These are phyloP conservation scores for Tethya wilhelma DNA, from an alignment of 37 sponge, comb jelly and placozoan genomes.

Conservation along the genomic window DNA sequence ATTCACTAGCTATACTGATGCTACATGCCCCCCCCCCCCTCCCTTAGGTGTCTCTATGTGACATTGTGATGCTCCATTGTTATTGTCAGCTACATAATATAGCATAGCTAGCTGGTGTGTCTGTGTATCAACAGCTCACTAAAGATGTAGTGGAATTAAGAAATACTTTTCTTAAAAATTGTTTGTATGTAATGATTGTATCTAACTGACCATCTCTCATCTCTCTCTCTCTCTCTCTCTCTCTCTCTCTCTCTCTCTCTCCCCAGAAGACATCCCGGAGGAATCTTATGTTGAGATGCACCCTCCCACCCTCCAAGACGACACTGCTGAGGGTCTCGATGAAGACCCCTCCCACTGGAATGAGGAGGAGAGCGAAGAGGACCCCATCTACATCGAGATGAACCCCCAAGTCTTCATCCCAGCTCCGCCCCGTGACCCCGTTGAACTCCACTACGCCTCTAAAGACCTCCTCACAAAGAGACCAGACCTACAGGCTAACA, in stretches of 20 bases:
- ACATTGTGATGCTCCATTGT: too few relatives aligned
- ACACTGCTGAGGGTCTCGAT: too few relatives aligned
- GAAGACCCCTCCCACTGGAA: background rate
- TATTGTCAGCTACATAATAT: too few relatives aligned
- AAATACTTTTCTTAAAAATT: too few relatives aligned
- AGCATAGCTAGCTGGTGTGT: too few relatives aligned
- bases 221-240: background rate
- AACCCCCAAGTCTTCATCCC: background rate
- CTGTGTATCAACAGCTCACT: too few relatives aligned
- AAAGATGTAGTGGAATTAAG: too few relatives aligned
- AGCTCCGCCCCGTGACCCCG: background rate
- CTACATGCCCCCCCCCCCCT: too few relatives aligned
- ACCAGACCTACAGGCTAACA: constrained; percentile 4
- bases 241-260: constrained; percentile 2
- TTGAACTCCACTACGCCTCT: constrained; percentile 33
- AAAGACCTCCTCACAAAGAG: constrained; percentile 23
- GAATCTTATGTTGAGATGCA: constrained; percentile 23
- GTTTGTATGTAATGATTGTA: too few relatives aligned
- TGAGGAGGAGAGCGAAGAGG: constrained; percentile 2
- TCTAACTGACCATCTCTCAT: background rate
- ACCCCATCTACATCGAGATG: constrained; percentile 30
- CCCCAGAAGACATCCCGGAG: constrained; percentile 5
- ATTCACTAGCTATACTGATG: too few relatives aligned
- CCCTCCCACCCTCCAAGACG: too few relatives aligned
- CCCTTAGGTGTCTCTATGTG: too few relatives aligned